Percentiles rank a stretch among this genome's conserved stretches.
Evolutionary conservation across 2,888 invertebrate species (phyloP).

Genomic region (Exephanes ischioxanthus): DNA sequence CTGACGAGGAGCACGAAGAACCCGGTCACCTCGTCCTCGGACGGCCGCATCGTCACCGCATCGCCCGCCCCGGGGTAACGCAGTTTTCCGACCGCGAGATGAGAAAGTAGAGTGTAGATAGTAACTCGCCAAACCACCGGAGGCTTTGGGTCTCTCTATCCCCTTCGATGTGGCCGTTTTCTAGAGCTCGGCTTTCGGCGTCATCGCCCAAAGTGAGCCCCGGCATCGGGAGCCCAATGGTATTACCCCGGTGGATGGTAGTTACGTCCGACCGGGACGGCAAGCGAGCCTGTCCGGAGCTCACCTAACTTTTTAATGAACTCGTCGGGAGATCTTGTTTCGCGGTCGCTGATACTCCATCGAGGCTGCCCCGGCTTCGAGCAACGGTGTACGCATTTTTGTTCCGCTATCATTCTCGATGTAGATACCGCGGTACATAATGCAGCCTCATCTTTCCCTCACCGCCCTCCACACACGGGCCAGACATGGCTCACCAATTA

Average conservation of each 20-base stretch:
- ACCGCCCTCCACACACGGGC: background rate
- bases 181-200: slow-evolving; percentile 28
- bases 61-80: slow-evolving; percentile 72
- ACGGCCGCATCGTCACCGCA: slow-evolving; percentile 59
- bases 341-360: slow-evolving; percentile 66
- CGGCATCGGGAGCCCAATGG: slow-evolving; percentile 1
- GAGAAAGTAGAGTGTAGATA: slow-evolving; percentile 74
- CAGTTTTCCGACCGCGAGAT: slow-evolving; percentile 75
- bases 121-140: slow-evolving; percentile 70
- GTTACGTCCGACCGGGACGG: background rate
- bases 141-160: slow-evolving; percentile 67
- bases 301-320: slow-evolving; percentile 81
- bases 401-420: background rate
- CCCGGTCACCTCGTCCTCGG: slow-evolving; percentile 49
- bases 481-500: slow-evolving; percentile 39
- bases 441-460: background rate
- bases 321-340: slow-evolving; percentile 79
- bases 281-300: slow-evolving; percentile 17
- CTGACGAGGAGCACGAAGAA: slow-evolving; percentile 61
- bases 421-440: background rate
- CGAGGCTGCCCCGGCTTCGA: slow-evolving; percentile 38
- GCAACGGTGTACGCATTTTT: background rate
- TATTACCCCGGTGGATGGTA: slow-evolving; percentile 2
- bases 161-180: slow-evolving; percentile 25
- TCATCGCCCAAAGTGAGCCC: slow-evolving; percentile 38